phyloP scores from a whole-genome alignment of 2,888 invertebrate genomes.

The Andricus quercusramuli region DNA sequence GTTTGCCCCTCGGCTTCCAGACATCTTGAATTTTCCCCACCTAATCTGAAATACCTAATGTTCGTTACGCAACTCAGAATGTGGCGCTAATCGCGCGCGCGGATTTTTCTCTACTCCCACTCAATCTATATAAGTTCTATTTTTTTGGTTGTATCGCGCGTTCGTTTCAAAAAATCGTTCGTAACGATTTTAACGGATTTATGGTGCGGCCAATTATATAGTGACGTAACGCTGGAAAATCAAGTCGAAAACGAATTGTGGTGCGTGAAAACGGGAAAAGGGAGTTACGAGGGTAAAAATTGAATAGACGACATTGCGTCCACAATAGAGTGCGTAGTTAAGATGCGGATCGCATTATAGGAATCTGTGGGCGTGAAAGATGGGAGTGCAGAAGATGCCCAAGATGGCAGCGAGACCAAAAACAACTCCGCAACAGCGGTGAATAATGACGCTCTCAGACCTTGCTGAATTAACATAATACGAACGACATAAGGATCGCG shows the following conservation, averaged over 20 bases:
- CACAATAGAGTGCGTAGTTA: conserved; percentile 3
- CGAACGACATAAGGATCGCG: not conserved
- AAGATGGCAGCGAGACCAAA: conserved; percentile 41
- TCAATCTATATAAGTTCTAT: conserved; percentile 24
- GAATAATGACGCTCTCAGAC: conserved; percentile 22
- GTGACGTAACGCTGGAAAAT: not conserved
- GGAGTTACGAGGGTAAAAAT: not conserved
- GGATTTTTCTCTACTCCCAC: not conserved
- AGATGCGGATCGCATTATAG: conserved; percentile 24
- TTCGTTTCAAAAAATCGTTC: conserved; percentile 34
- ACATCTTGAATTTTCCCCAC: too few relatives aligned
- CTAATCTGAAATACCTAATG: not conserved
- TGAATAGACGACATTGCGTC: not conserved
- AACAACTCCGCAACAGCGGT: conserved; percentile 37
- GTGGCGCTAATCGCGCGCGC: not conserved
- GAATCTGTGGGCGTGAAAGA: conserved; percentile 34
- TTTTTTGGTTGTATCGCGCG: conserved; percentile 11
- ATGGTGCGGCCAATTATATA: not conserved
- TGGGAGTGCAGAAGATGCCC: conserved; percentile 23
- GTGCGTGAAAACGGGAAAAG: not conserved
- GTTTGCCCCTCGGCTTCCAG: too few relatives aligned
- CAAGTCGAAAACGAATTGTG: not conserved
- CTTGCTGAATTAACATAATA: conserved; percentile 35
- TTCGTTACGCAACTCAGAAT: not conserved
- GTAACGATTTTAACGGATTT: conserved; percentile 34